Evolutionary conservation across 2,888 invertebrate genomes (phyloP), one percentile per base, ranked within the genome.

Genomic region (Maniola hyperantus): DNA sequence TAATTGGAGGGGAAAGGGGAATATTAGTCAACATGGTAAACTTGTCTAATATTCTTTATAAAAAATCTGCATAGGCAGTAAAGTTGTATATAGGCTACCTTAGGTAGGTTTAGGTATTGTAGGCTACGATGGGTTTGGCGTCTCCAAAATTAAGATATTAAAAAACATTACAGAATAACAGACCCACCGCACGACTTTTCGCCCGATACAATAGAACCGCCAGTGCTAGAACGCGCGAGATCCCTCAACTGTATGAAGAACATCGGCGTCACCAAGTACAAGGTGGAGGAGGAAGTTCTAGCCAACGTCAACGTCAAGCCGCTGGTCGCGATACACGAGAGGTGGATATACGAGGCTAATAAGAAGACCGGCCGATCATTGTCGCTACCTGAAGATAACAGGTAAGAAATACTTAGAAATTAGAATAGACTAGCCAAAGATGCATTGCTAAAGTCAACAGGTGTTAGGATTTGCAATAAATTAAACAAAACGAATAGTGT

Each of bases 321-420:
- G 0, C 73, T 93, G 39, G 92, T 93, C 0, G 92, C 92, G 0
- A 91, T 91, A 65, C 93, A 93, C 73, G 93, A 92, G 76, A 78
- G 79, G 51, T 92, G 92, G 92, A 93, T 93, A 61, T 84, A 87
- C 68, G 92, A 93, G 74, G 91, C 91, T 0, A 90, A 87, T 44
- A 83, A 82, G 71, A 91, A 89, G 72, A 83, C 84, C 0, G 81
- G 77, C 1, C 80, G 92, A 42, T 88, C 91, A 0, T 78, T 86
- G 82, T 90, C 91, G 1, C 72, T 92, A 68, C 91, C 91, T 20
- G 91, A 92, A 64, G 83, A 88, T 71, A 83, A 83, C 66, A 87
- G 87, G 91, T 91, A 59, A 69, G 76, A 71, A 6, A 8, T 15
- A 20, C 5, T 53, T 26, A 26, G 26, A 26, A 20, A 0, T 53